phyloP scores from a whole-genome alignment of 2,113 vertebrate species.

The cat (Felis catus) region DNA sequence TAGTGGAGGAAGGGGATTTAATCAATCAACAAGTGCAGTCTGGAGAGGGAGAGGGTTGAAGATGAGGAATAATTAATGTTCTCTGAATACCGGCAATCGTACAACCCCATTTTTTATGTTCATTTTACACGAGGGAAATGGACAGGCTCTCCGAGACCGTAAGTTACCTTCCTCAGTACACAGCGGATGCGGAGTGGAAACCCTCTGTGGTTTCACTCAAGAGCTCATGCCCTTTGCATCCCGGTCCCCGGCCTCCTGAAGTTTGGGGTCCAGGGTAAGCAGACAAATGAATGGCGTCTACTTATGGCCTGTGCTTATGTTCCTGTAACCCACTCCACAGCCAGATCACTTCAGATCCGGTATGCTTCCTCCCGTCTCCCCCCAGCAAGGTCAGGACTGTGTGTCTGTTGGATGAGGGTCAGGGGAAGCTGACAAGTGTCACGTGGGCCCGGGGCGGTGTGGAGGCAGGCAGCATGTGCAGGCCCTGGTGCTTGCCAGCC shows the following conservation, averaged over 20 bases:
- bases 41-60: neutral
- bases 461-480: neutral
- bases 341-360: neutral
- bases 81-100: neutral
- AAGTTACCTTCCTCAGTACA: neutral
- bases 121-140: neutral
- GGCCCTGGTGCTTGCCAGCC: neutral
- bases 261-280: neutral
- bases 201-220: neutral
- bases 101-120: neutral
- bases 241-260: accelerated
- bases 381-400: neutral
- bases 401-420: neutral
- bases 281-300: neutral
- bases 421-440: neutral
- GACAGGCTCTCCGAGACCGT: neutral
- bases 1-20: neutral
- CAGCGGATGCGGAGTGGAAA: neutral
- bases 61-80: neutral
- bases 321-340: neutral
- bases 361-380: neutral
- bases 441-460: no score
- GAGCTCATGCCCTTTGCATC: neutral
- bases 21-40: neutral
- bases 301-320: neutral